Percentiles rank a stretch among this genome's conserved stretches.
phyloP scores from a whole-genome alignment of 2,113 vertebrate genomes.

The Cyprinus carpio region DNA sequence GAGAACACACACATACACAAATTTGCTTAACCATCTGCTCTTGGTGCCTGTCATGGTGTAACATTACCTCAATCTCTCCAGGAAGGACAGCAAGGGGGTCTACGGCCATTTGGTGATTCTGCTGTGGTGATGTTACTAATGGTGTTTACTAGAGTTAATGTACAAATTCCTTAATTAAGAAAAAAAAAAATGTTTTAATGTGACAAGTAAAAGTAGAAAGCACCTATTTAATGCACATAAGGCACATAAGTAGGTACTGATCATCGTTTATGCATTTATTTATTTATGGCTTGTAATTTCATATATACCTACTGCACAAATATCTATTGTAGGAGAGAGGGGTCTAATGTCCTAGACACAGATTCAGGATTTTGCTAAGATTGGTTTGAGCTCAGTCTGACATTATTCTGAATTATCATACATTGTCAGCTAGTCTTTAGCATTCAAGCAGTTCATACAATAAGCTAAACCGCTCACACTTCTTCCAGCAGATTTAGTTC shows the following conservation, averaged over 20 bases:
- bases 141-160: too few relatives aligned
- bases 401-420: background rate
- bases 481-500: too few relatives aligned
- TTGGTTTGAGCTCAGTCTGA: background rate
- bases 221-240: background rate
- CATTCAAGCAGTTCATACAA: background rate
- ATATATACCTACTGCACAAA: background rate
- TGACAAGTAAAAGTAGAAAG: background rate
- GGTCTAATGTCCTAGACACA: background rate
- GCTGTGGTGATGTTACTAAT: too few relatives aligned
- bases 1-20: constrained; percentile 46
- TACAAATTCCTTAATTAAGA: too few relatives aligned
- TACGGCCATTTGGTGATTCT: constrained; percentile 1
- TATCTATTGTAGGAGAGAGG: background rate
- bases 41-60: constrained; percentile 43
- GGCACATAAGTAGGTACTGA: background rate
- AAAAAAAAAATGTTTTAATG: too few relatives aligned
- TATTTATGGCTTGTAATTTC: background rate
- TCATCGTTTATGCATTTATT: background rate
- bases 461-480: too few relatives aligned
- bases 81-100: constrained; percentile 1
- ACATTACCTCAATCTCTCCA: constrained; percentile 50
- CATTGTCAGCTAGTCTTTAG: background rate
- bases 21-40: constrained; percentile 52
- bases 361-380: background rate